Percentiles rank a stretch among this genome's conserved stretches.
Conservation (phyloP, 2,797 vertebrate species). For the Microchirus variegatus region DNA sequence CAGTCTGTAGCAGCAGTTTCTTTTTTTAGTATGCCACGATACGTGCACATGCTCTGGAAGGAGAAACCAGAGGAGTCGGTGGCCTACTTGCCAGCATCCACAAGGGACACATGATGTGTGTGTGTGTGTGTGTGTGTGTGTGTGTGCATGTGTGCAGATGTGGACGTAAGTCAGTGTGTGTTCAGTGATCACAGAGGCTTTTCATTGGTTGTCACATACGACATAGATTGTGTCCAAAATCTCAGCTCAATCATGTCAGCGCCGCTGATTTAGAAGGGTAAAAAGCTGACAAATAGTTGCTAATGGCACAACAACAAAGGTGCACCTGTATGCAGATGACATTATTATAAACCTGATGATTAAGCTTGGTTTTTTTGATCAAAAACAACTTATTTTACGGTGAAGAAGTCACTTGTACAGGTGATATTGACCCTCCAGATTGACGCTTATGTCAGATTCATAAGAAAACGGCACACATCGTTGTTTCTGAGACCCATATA, state of each 20-base stretch:
- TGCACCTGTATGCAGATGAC: too few species aligned
- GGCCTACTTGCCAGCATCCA: slow-evolving; percentile 78
- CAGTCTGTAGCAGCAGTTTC: slow-evolving; percentile 73
- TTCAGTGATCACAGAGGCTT: slow-evolving; percentile 13
- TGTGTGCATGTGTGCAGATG: slow-evolving; percentile 12
- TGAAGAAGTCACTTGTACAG: too few species aligned
- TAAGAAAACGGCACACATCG: too few species aligned
- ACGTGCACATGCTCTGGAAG: slow-evolving; percentile 70
- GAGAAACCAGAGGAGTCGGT: slow-evolving; percentile 71
- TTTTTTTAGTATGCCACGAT: slow-evolving; percentile 81
- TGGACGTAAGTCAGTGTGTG: slow-evolving; percentile 4
- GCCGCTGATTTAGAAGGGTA: not conserved
- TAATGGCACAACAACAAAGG: too few species aligned
- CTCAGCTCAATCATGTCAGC: not conserved
- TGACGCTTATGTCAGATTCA: too few species aligned
- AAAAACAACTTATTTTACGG: too few species aligned
- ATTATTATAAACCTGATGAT: too few species aligned
- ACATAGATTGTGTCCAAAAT: not conserved
- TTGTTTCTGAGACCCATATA: too few species aligned
- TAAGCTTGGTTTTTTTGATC: too few species aligned
- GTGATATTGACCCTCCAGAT: too few species aligned
- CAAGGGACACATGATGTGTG: slow-evolving; percentile 55
- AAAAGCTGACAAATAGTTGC: not conserved
- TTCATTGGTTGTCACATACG: slow-evolving; percentile 32
- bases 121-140: slow-evolving; percentile 9